Conservation (phyloP, 2,113 vertebrate species). For the Lophotis ruficrista region DNA sequence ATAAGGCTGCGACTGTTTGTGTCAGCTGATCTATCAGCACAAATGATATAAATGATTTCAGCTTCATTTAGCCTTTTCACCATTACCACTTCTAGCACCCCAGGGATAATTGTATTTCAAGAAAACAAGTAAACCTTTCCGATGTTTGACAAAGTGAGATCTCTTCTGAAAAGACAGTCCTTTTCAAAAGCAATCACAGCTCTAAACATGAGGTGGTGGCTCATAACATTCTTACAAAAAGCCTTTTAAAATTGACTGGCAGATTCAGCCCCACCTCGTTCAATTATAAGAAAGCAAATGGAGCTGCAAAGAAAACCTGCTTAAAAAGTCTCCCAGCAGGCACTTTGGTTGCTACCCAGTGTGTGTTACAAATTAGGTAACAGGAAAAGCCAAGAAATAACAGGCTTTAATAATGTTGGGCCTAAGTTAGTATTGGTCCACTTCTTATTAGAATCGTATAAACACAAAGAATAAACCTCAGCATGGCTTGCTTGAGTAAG, state of each 20-base stretch:
- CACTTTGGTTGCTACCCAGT: not conserved
- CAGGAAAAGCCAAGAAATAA: slow-evolving; percentile 24
- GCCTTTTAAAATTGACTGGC: slow-evolving; percentile 14
- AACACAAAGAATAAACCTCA: not conserved
- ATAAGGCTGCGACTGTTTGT: not conserved
- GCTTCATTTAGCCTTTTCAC: slow-evolving; percentile 24
- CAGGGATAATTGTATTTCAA: not conserved
- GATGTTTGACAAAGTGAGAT: not conserved
- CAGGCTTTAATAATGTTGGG: slow-evolving; percentile 7
- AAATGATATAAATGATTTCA: slow-evolving; percentile 7
- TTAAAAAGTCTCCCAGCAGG: slow-evolving; percentile 25
- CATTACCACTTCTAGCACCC: not conserved
- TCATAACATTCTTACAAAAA: slow-evolving; percentile 23
- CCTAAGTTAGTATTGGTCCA: not conserved
- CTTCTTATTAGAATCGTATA: not conserved
- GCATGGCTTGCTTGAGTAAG: not conserved
- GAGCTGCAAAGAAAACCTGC: slow-evolving; percentile 1
- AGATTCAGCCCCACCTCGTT: not conserved
- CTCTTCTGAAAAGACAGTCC: not conserved
- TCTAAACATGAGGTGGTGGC: not conserved
- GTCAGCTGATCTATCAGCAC: not conserved
- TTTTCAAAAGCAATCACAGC: slow-evolving; percentile 22
- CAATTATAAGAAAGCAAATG: not conserved
- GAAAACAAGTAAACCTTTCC: slow-evolving; percentile 34
- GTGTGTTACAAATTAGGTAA: slow-evolving; percentile 41